A percentile compares a stretch with the other conserved stretches of the same genome.
Evolutionary conservation across 2,797 vertebrate species (phyloP).

Genomic region (Delichon dasypus): DNA sequence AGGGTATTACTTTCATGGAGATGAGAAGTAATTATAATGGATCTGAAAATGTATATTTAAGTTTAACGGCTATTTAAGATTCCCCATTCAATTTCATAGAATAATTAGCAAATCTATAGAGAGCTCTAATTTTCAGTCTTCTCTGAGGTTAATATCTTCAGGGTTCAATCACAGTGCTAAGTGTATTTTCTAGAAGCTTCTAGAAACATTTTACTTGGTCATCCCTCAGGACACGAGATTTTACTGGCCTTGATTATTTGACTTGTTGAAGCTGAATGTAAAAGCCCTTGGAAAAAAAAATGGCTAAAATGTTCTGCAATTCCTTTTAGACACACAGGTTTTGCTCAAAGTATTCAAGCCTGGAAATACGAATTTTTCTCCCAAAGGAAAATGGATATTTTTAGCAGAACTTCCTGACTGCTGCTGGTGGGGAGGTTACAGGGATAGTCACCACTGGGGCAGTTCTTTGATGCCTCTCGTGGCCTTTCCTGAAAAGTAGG

Average conservation of each 20-base stretch:
- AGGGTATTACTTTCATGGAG: background rate
- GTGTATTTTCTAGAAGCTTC: conserved; percentile 13
- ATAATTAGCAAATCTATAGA: conserved; percentile 27
- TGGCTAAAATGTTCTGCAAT: background rate
- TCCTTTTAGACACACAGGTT: background rate
- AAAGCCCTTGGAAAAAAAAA: conserved; percentile 7
- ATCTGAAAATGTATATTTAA: conserved; percentile 44
- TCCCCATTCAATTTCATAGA: conserved; percentile 22
- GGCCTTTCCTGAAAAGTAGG: conserved; percentile 10
- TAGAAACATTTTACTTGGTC: conserved; percentile 30
- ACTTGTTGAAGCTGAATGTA: background rate
- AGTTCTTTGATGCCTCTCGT: background rate
- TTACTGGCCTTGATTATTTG: background rate
- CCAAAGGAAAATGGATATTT: background rate
- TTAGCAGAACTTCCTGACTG: conserved; percentile 16
- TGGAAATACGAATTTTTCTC: background rate
- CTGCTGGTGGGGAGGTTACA: background rate
- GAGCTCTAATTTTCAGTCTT: conserved; percentile 21
- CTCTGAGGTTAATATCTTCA: conserved; percentile 30
- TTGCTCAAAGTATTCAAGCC: background rate
- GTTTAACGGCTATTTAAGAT: conserved; percentile 27
- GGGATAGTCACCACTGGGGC: background rate
- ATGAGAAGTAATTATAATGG: conserved; percentile 10
- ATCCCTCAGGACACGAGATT: background rate
- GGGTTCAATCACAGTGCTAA: conserved; percentile 13